These are phyloP conservation scores for Brachionus plicatilis DNA, from an alignment of 1,140 invertebrate species.

Conservation along the genomic window DNA sequence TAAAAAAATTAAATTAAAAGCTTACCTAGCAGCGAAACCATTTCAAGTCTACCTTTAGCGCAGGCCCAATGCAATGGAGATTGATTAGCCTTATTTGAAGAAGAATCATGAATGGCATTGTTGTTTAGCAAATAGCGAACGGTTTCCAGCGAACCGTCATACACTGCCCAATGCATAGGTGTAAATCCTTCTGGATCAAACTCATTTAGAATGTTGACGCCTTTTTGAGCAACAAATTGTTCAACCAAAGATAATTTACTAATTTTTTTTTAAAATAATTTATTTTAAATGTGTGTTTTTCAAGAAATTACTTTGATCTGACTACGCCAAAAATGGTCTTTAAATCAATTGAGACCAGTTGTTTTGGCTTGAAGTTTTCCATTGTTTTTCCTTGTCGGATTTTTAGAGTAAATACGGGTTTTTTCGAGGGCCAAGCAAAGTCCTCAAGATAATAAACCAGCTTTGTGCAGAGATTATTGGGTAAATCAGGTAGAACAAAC, in stretches of 20 bases:
- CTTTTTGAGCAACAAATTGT: background rate
- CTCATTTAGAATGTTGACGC: background rate
- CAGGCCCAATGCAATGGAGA: slow-evolving; percentile 32
- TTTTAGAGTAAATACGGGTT: background rate
- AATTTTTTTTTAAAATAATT: background rate
- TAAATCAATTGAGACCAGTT: background rate
- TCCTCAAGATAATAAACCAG: background rate
- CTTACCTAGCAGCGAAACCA: background rate
- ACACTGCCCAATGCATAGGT: slow-evolving; percentile 84
- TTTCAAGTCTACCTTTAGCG: slow-evolving; percentile 16
- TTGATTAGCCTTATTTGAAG: slow-evolving; percentile 6
- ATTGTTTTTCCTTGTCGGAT: background rate
- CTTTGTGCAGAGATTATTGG: background rate
- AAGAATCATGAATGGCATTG: background rate
- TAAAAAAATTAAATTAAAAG: background rate
- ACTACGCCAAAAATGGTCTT: slow-evolving; percentile 9
- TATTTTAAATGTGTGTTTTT: background rate
- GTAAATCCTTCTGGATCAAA: slow-evolving; percentile 83
- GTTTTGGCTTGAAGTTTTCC: background rate
- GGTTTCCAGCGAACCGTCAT: slow-evolving; percentile 63
- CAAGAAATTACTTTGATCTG: background rate
- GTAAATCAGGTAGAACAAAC: background rate
- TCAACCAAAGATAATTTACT: background rate
- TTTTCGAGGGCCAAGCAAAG: background rate
- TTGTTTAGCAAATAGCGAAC: background rate